A percentile compares a stretch with the other conserved stretches of the same genome.
phyloP scores from a whole-genome alignment of 2,797 vertebrate genomes.

The Channa striata region DNA sequence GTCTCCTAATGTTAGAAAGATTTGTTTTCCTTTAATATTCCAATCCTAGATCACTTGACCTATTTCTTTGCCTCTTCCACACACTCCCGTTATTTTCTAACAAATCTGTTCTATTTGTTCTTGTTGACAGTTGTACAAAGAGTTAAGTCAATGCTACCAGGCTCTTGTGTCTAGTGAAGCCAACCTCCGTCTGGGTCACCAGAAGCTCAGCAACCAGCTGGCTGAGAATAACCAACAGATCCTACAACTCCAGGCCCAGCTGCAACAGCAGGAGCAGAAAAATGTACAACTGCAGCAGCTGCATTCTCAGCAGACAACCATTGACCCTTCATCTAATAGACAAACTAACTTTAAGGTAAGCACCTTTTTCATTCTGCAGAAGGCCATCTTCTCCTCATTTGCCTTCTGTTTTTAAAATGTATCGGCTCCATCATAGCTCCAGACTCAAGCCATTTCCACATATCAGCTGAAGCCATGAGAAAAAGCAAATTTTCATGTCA shows the following conservation, averaged over 20 bases:
- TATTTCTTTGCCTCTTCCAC: neutral
- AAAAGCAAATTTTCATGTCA: neutral
- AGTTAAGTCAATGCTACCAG: conserved; percentile 91
- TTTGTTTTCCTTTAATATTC: conserved; percentile 27
- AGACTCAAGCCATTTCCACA: too few relatives aligned
- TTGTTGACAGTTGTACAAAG: conserved; percentile 89
- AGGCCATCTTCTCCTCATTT: conserved; percentile 7
- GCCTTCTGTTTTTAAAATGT: conserved; percentile 2
- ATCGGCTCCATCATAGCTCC: too few relatives aligned
- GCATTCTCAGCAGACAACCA: conserved; percentile 40
- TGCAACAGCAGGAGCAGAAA: conserved; percentile 74
- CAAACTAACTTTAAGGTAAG: conserved; percentile 86
- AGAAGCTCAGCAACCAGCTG: conserved; percentile 85
- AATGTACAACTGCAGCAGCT: conserved; percentile 43
- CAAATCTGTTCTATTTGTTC: conserved; percentile 27
- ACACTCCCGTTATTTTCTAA: conserved; percentile 2
- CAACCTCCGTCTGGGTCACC: conserved; percentile 85
- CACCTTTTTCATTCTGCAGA: conserved; percentile 20
- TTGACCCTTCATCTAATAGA: conserved; percentile 61
- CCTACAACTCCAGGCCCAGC: conserved; percentile 85
- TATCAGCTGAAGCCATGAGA: too few relatives aligned
- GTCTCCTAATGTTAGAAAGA: conserved; percentile 18
- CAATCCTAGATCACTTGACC: conserved; percentile 6
- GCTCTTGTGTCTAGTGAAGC: conserved; percentile 86
- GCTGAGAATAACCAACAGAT: conserved; percentile 87